Conservation (phyloP, 2,888 invertebrate genomes). For the Standfussiana lucernea region DNA sequence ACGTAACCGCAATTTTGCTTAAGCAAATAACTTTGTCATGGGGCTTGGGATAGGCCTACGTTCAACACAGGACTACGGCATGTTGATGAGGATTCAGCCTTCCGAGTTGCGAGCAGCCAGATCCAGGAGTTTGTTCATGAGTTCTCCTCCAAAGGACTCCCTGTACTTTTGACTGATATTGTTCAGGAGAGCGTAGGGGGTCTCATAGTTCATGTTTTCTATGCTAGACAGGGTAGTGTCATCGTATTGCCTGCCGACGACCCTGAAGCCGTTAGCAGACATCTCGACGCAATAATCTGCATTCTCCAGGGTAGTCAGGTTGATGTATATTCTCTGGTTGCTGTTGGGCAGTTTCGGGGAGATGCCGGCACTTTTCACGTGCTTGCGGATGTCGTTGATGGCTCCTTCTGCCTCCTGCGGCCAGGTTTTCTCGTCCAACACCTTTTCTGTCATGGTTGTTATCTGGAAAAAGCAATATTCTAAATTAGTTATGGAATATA, state of each 20-base stretch:
- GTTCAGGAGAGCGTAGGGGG: slow-evolving; percentile 95
- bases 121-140: slow-evolving; percentile 91
- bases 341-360: slow-evolving; percentile 90
- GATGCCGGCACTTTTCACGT: slow-evolving; percentile 92
- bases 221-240: slow-evolving; percentile 80
- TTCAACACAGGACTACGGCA: slow-evolving; percentile 48
- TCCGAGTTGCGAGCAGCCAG: slow-evolving; percentile 85
- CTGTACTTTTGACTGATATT: slow-evolving; percentile 93
- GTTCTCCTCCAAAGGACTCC: slow-evolving; percentile 93
- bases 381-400: slow-evolving; percentile 94
- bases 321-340: slow-evolving; percentile 92
- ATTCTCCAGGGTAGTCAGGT: slow-evolving; percentile 94
- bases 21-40: slow-evolving; percentile 61
- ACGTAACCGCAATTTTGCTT: slow-evolving; percentile 50
- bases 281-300: slow-evolving; percentile 93
- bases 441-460: slow-evolving; percentile 83
- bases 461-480: slow-evolving; percentile 36
- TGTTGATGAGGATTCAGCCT: slow-evolving; percentile 72
- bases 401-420: slow-evolving; percentile 93
- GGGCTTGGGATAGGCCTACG: slow-evolving; percentile 60
- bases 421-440: slow-evolving; percentile 90
- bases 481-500: background rate
- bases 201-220: slow-evolving; percentile 92
- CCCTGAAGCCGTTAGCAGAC: slow-evolving; percentile 93
- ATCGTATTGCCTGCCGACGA: slow-evolving; percentile 93